phyloP scores from a whole-genome alignment of 2,797 vertebrate species.

The Poecilia picta region DNA sequence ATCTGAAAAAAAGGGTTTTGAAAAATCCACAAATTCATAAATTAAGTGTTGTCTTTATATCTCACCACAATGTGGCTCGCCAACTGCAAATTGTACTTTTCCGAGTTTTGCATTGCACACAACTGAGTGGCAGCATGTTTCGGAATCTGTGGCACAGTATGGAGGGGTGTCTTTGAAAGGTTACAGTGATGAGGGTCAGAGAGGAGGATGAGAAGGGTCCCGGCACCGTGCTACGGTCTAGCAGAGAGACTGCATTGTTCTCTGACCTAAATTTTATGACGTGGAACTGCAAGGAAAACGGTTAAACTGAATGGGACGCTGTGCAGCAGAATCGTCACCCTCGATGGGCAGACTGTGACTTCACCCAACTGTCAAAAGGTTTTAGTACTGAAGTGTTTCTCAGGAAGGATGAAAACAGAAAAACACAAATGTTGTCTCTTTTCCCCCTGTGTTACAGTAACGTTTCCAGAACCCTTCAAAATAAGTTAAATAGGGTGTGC shows the following conservation, averaged over 20 bases:
- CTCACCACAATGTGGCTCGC: conserved; percentile 37
- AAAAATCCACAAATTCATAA: not conserved
- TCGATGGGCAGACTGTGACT: conserved; percentile 56
- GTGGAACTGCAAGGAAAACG: conserved; percentile 64
- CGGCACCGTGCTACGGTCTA: conserved; percentile 61
- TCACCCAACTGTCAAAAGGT: conserved; percentile 61
- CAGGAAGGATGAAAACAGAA: conserved; percentile 5
- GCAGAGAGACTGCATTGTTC: conserved; percentile 73
- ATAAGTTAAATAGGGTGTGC: not conserved
- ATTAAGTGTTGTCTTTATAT: not conserved
- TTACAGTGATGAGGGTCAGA: conserved; percentile 50
- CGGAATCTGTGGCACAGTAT: conserved; percentile 20
- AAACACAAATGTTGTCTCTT: not conserved
- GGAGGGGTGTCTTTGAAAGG: conserved; percentile 39
- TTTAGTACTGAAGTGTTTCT: conserved; percentile 28
- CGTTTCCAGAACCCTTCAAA: not conserved
- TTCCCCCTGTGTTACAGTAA: not conserved
- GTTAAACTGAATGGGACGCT: conserved; percentile 47
- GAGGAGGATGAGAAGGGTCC: conserved; percentile 55
- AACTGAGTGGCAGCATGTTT: not conserved
- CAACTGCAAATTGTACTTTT: not conserved
- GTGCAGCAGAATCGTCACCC: conserved; percentile 56
- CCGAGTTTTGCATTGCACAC: not conserved
- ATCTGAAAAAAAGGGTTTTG: not conserved
- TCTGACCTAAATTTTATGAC: conserved; percentile 77